Base-by-base conservation (phyloP, 2,113 vertebrate genomes). In the Xenopus laevis region DNA sequence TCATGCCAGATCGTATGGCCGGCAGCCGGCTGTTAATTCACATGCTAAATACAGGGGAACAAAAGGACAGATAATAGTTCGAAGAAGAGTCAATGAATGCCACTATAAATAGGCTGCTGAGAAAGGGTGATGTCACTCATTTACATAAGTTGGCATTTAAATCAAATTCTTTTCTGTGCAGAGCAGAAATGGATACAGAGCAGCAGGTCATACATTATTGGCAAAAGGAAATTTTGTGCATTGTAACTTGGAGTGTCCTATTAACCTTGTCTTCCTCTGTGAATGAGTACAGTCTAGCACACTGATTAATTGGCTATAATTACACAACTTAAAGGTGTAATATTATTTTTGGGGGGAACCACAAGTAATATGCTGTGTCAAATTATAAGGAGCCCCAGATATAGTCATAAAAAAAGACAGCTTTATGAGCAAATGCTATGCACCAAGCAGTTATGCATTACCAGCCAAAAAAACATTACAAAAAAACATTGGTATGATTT, bases 101-200 rank as follows among this genome's bases (percentile, higher is more conserved):
- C 78, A 53, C 82, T 86, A 86, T 85, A 88, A 88, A 88, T 86
- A 88, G 83, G 79, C 79, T 67, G 77, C 78, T 80, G 82, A 83
- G 82, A 84, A 84, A 78, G 83, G 86, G 84, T 88, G 86, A 86
- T 85, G 85, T 88, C 84, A 88, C 82, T 78, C 79, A 84, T 85
- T 88, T 85, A 84, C 82, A 86, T 86, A 84, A 85, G 81, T 81
- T 74, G 82, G 79, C 80, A 83, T 84, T 84, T 84, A 76, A 73
- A 66, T 73, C 78, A 50, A 50, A 61, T 65, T 77, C 70, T 66
- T 61, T 27, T 21, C 33, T 40, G 62, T 27, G 62, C 27, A 17
- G 27, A 27, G 40, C 10, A 65, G 33, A 65, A 45, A 65, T 46
- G 40, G 44, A 40, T 46, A n/a, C 16, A 65, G 63, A 65, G 33